These are phyloP conservation scores for Meloidogyne hapla DNA, from an alignment of 1,140 invertebrate genomes.

Conservation along the genomic window DNA sequence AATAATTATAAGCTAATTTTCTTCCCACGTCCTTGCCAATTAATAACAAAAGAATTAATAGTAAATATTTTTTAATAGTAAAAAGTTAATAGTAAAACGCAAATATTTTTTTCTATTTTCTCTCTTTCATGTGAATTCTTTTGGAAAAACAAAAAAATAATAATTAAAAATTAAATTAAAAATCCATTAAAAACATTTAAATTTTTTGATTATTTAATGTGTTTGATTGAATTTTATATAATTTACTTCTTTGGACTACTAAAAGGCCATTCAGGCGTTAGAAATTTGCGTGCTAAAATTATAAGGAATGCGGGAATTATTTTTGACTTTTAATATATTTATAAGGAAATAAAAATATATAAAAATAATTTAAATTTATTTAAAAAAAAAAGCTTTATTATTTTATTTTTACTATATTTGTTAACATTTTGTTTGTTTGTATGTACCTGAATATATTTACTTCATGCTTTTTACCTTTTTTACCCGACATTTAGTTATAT, in stretches of 20 bases:
- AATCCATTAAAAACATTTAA: background rate
- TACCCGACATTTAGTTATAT: background rate
- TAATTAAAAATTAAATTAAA: no score
- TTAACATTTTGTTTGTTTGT: no score
- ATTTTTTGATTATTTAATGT: no score
- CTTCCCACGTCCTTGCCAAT: constrained; percentile 4
- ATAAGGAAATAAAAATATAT: no score
- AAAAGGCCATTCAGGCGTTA: background rate
- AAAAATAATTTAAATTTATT: no score
- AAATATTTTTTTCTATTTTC: background rate
- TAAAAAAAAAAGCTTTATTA: no score
- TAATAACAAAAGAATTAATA: background rate
- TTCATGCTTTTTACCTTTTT: background rate
- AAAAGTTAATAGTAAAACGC: background rate
- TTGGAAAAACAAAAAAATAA: background rate
- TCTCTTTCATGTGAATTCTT: background rate
- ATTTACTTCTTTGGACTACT: background rate
- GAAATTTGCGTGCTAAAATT: background rate
- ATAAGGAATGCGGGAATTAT: background rate
- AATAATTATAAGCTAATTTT: background rate
- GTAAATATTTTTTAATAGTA: background rate
- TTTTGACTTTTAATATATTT: background rate
- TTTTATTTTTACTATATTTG: no score
- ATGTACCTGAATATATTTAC: background rate
- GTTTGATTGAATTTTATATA: background rate